Conservation (phyloP, 2,797 vertebrate species). For the Lutjanus campechanus region DNA sequence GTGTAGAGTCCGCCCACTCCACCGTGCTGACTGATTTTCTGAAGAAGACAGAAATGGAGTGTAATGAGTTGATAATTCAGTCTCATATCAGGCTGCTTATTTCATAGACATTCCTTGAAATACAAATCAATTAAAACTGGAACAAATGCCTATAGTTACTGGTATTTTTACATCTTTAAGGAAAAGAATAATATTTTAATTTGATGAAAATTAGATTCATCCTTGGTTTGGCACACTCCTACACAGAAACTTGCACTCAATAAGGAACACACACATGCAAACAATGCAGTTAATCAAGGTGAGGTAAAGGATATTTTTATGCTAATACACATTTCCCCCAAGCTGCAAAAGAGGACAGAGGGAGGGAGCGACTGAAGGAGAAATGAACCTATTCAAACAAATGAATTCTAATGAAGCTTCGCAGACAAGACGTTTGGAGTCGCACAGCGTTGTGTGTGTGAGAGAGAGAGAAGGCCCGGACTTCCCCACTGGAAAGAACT, state of each 20-base stretch:
- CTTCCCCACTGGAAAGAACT: constrained; percentile 64
- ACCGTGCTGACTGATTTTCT: no score
- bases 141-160: not conserved
- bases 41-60: no score
- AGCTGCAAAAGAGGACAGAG: constrained; percentile 28
- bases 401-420: constrained; percentile 80
- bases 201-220: not conserved
- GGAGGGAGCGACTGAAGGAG: constrained; percentile 38
- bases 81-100: not conserved
- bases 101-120: not conserved
- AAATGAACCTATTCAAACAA: constrained; percentile 73
- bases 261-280: constrained; percentile 31
- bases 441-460: constrained; percentile 24
- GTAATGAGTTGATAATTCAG: no score
- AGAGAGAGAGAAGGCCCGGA: constrained; percentile 53
- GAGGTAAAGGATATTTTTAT: constrained; percentile 65
- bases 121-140: not conserved
- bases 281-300: constrained; percentile 61
- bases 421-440: constrained; percentile 63
- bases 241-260: not conserved
- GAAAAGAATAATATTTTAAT: not conserved
- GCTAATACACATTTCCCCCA: constrained; percentile 56
- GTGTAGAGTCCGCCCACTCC: no score
- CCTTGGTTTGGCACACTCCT: not conserved
- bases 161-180: constrained; percentile 6